Conservation (phyloP, 2,888 invertebrate species). For the Conus canariensis region DNA sequence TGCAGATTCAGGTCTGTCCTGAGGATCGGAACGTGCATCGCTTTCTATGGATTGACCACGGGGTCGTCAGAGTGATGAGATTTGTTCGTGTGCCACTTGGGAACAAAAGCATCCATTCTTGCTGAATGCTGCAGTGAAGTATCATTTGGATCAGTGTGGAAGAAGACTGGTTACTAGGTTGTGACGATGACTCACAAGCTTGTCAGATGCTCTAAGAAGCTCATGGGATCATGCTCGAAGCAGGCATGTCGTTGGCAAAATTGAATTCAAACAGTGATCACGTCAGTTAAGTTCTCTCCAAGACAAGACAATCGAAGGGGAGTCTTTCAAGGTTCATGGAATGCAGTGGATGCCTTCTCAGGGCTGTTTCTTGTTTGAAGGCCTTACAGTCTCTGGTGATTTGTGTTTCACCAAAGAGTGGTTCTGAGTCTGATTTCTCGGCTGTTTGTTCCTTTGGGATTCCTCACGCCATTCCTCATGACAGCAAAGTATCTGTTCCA, state of each 20-base stretch:
- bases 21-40: too few relatives aligned
- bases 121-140: background rate
- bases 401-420: background rate
- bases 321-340: background rate
- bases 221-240: background rate
- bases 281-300: background rate
- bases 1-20: too few relatives aligned
- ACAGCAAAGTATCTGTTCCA: background rate
- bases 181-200: background rate
- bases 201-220: background rate
- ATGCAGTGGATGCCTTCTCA: background rate
- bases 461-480: background rate
- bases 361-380: background rate
- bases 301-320: background rate
- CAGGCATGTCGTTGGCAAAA: background rate
- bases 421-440: background rate
- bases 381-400: background rate
- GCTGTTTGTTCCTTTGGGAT: background rate
- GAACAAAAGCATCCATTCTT: slow-evolving; percentile 13
- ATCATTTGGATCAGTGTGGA: background rate
- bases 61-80: too few relatives aligned
- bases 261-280: background rate
- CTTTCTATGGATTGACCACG: too few relatives aligned
- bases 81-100: background rate
- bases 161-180: background rate